Base-by-base conservation (phyloP, 1,140 invertebrate genomes). In the Caenorhabditis remanei region DNA sequence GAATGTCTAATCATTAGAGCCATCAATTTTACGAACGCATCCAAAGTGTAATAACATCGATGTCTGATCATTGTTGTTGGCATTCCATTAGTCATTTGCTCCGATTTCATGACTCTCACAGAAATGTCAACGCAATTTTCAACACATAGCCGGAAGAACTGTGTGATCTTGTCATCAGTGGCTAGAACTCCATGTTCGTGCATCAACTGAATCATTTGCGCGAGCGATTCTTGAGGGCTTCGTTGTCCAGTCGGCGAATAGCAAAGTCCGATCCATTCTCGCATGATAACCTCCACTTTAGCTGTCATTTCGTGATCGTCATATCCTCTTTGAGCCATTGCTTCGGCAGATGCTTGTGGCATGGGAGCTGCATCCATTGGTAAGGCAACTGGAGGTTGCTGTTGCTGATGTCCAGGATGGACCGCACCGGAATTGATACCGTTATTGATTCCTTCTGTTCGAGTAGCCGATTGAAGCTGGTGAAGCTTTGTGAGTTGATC, bases 121-220 rank as follows among this genome's bases (percentile, higher is more conserved):
- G 97, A 97, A 67, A 97, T 95, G 91, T 99, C 97, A 0, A 98
- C 96, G 93, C 98, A 99, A 94, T 99, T 96, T 92, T 99, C 97
- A 0, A 97, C 98, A 79, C 96, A 97, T 24, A 98, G 95, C 43
- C 98, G 95, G 94, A 99, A 99, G 94, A 99, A 99, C 48, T 97
- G 93, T 0, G 97, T 97, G 83, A 99, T 98, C 87, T 98, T 94
- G 92, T 99, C 98, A 91, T 99, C 98, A 0, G 97, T 98, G 93
- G 99, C 98, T 16, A 99, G 93, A 71, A 99, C 97, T 4, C 98
- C 98, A 90, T 98, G 96, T 86, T 96, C 95, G 91, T 98, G 98
- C 97, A 99, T 97, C 93, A 95, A 94, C 91, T 97, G 96, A 0
- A 99, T 96, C 93, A 99, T 98, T 79, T 96, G 93, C 53, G 96